phyloP scores from a whole-genome alignment of 2,888 invertebrate species.

The Idaea biselata region DNA sequence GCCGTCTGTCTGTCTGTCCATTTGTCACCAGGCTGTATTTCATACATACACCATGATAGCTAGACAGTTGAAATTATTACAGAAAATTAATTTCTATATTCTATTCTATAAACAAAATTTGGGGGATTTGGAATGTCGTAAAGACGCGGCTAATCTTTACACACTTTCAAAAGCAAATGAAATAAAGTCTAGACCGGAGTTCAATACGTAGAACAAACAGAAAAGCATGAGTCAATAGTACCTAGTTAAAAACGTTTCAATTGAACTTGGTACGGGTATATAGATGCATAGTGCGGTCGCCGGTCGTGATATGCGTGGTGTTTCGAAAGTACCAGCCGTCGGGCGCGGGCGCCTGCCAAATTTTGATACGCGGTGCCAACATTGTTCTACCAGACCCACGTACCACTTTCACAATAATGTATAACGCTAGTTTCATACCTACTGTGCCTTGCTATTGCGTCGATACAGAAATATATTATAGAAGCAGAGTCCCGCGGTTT shows the following conservation, averaged over 20 bases:
- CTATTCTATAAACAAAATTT: too few relatives aligned
- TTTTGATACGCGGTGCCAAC: conserved; percentile 61
- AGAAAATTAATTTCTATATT: too few relatives aligned
- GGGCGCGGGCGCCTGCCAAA: conserved; percentile 62
- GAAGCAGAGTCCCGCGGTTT: too few relatives aligned
- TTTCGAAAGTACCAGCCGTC: conserved; percentile 52
- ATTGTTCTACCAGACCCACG: conserved; percentile 39
- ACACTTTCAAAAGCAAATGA: background rate
- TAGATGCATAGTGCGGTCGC: too few relatives aligned
- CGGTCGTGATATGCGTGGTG: conserved; percentile 47
- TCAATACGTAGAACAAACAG: background rate
- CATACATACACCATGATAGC: too few relatives aligned
- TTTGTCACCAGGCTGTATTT: too few relatives aligned
- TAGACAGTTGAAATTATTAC: too few relatives aligned
- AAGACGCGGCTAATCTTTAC: background rate
- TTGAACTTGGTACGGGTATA: conserved; percentile 30
- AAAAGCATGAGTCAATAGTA: conserved; percentile 42
- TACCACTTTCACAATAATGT: conserved; percentile 50
- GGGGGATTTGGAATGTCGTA: too few relatives aligned
- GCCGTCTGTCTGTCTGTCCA: too few relatives aligned
- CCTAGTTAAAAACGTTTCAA: conserved; percentile 42
- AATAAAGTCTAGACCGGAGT: background rate
- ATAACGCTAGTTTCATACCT: conserved; percentile 23
- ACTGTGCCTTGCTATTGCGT: too few relatives aligned
- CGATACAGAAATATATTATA: too few relatives aligned